phyloP scores from a whole-genome alignment of 2,888 invertebrate genomes.

The Lutraria lutraria region DNA sequence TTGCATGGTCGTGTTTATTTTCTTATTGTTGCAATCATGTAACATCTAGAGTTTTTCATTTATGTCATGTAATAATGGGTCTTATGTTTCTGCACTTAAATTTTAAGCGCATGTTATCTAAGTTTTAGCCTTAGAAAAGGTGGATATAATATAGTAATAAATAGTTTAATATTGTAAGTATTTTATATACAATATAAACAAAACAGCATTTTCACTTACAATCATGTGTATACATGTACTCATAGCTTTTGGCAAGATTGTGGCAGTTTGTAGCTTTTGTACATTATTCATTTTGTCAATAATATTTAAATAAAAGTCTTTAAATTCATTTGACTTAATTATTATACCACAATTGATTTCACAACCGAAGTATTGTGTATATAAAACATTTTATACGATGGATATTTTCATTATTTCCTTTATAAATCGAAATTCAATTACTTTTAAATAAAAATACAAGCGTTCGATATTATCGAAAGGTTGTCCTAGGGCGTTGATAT shows the following conservation, averaged over 20 bases:
- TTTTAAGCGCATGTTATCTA: background rate
- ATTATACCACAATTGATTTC: no score
- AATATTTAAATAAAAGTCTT: constrained; percentile 17
- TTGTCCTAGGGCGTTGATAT: no score
- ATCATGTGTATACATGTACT: background rate
- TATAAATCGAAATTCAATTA: no score
- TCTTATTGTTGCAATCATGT: background rate
- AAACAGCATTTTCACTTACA: constrained; percentile 2
- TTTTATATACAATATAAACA: background rate
- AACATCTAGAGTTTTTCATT: background rate
- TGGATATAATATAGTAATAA: no score
- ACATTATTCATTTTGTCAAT: constrained; percentile 10
- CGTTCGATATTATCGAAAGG: no score
- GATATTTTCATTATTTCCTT: no score
- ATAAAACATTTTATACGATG: no score
- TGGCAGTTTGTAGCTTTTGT: background rate
- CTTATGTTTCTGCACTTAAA: background rate
- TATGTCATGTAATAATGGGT: background rate
- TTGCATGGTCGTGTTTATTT: background rate
- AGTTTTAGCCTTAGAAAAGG: background rate
- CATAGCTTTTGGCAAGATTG: background rate
- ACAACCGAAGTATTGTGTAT: no score
- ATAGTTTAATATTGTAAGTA: no score
- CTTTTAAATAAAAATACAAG: no score
- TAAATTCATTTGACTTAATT: background rate